phyloP scores from a whole-genome alignment of 2,888 invertebrate species.

The Tridacna crocea region DNA sequence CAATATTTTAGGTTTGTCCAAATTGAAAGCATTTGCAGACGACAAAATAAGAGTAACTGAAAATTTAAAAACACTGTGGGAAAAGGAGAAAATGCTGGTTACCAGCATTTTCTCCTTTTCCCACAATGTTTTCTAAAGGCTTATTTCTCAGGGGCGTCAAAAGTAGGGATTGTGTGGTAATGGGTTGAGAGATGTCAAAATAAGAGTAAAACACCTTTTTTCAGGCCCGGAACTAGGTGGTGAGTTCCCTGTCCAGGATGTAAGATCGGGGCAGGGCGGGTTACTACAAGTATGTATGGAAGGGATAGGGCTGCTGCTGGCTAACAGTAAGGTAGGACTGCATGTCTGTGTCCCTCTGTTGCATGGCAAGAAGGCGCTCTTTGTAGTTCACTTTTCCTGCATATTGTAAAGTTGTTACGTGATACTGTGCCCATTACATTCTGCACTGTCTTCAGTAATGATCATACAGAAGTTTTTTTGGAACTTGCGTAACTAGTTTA shows the following conservation, averaged over 20 bases:
- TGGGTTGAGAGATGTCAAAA: not conserved
- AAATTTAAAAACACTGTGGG: no score
- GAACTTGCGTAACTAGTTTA: no score
- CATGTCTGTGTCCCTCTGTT: constrained; percentile 32
- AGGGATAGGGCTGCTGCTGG: constrained; percentile 99
- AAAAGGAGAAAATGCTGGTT: no score
- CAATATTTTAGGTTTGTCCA: no score
- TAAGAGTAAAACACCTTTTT: constrained; percentile 31
- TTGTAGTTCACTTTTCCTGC: constrained; percentile 27
- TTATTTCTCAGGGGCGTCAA: no score
- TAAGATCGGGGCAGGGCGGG: constrained; percentile 98
- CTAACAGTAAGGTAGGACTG: constrained; percentile 96
- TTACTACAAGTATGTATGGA: constrained; percentile 98
- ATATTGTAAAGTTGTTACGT: constrained; percentile 23
- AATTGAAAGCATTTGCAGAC: no score
- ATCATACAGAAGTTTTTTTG: no score
- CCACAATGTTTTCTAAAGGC: no score
- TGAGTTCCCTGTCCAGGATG: constrained; percentile 99
- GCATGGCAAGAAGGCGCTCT: constrained; percentile 35
- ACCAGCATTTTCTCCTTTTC: no score
- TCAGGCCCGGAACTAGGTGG: constrained; percentile 87
- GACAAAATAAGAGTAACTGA: no score
- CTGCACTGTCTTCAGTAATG: no score
- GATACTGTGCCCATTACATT: constrained; percentile 1
- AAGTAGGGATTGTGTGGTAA: no score